Base-by-base conservation (phyloP, 2,888 invertebrate species). In the Lasioglossum pauxillum region DNA sequence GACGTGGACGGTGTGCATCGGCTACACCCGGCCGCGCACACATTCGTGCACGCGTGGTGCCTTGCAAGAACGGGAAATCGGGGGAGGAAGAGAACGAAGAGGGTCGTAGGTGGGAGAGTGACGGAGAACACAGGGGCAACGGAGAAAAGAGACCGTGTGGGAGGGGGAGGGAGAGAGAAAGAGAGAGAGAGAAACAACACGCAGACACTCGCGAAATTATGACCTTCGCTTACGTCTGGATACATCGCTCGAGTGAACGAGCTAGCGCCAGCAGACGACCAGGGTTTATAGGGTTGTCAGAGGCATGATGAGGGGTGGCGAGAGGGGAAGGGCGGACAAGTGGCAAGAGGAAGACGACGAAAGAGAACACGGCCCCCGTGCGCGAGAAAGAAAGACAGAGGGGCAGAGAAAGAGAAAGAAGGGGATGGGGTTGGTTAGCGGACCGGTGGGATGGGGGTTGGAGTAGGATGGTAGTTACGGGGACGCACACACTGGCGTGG, bases 181-280 rank as follows among this genome's bases (percentile, higher is more conserved):
- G 69, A 76, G 80, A 53, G 80, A 60, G 83, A 80, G 76, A 69
- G 86, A 83, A 85, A 88, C 81, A 84, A 86, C 91, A 93, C 94
- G 91, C 93, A 93, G 93, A 93, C 93, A 93, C 91, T 90, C 90
- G 91, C 91, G 91, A 92, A 94, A 94, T 94, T 93, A 93, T 93
- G 93, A 93, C 90, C 92, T 92, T 92, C 92, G 91, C 90, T 93
- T 91, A 91, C 91, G 92, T 93, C 91, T 91, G 90, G 92, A 93
- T 93, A 92, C 92, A 90, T 92, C 90, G 92, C 89, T 92, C 91
- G 92, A 92, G 92, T 89, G 91, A 92, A 92, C 90, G 90, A 92
- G 90, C 89, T 87, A 91, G 89, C 89, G 90, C 86, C 90, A 90
- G 85, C 91, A 92, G 92, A 92, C 92, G 92, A 92, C 89, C 90